Evolutionary conservation across 2,888 invertebrate genomes (phyloP).

Genomic region (Drosophila longiperda): DNA sequence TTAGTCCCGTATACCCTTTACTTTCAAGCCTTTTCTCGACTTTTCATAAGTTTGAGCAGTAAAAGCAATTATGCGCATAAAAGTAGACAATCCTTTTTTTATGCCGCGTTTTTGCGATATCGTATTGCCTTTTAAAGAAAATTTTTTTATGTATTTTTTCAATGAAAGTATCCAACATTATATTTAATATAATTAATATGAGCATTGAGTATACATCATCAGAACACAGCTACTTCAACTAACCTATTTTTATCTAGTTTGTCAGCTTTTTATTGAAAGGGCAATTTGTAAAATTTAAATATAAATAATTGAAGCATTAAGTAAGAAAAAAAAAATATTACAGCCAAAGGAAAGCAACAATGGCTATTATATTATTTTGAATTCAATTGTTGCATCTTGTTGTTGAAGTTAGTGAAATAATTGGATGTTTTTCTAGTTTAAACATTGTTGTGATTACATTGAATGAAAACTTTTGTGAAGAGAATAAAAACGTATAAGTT

Average conservation of each 20-base stretch:
- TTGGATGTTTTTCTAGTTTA: not conserved
- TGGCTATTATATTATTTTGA: constrained; percentile 7
- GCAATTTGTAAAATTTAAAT: constrained; percentile 65
- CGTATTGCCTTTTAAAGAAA: not conserved
- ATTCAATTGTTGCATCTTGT: not conserved
- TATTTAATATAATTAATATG: not conserved
- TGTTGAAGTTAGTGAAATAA: not conserved
- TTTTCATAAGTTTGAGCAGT: constrained; percentile 13
- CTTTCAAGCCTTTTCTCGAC: constrained; percentile 12
- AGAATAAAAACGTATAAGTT: not conserved
- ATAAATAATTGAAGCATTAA: constrained; percentile 66
- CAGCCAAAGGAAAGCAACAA: constrained; percentile 3
- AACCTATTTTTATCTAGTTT: not conserved
- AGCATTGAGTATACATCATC: constrained; percentile 1
- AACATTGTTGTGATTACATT: not conserved
- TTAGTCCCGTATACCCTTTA: constrained; percentile 15
- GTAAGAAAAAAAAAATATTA: not conserved
- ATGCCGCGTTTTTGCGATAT: not conserved
- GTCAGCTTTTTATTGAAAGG: constrained; percentile 47
- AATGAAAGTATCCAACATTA: not conserved
- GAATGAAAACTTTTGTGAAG: not conserved
- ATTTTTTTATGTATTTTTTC: too few species aligned
- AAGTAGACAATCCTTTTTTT: constrained; percentile 49
- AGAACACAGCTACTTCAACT: not conserved
- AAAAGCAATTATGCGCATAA: constrained; percentile 62